These are phyloP conservation scores for Pantherophis guttatus DNA, from an alignment of 2,113 vertebrate species.

Conservation along the genomic window DNA sequence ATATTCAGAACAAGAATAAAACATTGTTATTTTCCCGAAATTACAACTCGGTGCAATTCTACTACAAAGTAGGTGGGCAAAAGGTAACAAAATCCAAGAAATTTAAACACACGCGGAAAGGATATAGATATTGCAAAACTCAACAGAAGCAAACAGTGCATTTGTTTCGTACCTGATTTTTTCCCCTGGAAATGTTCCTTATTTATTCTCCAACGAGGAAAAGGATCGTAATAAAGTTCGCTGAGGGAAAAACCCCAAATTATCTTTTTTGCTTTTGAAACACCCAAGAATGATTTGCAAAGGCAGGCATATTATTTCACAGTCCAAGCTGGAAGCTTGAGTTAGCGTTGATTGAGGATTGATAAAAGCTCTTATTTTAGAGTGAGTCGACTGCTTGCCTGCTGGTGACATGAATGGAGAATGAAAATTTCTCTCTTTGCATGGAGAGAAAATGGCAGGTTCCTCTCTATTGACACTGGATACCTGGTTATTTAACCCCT, in stretches of 20 bases:
- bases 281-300: not conserved
- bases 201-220: constrained; percentile 30
- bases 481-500: constrained; percentile 51
- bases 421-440: constrained; percentile 35
- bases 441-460: constrained; percentile 51
- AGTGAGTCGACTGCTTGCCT: not conserved
- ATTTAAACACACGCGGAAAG: constrained; percentile 7
- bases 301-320: not conserved
- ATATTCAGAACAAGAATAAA: not conserved
- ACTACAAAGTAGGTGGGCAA: not conserved
- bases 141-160: constrained; percentile 22
- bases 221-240: not conserved
- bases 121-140: not conserved
- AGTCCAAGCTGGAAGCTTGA: no score
- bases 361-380: not conserved
- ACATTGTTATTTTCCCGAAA: not conserved
- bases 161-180: constrained; percentile 51
- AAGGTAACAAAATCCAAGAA: not conserved
- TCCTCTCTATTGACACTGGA: constrained; percentile 40
- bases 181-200: constrained; percentile 14
- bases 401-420: not conserved
- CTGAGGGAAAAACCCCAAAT: not conserved
- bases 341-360: not conserved
- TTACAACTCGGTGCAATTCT: not conserved
- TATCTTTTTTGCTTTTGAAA: not conserved